Percentiles rank a stretch among this genome's conserved stretches.
Conservation (phyloP, 1,140 invertebrate genomes). For the Forficula auricularia region DNA sequence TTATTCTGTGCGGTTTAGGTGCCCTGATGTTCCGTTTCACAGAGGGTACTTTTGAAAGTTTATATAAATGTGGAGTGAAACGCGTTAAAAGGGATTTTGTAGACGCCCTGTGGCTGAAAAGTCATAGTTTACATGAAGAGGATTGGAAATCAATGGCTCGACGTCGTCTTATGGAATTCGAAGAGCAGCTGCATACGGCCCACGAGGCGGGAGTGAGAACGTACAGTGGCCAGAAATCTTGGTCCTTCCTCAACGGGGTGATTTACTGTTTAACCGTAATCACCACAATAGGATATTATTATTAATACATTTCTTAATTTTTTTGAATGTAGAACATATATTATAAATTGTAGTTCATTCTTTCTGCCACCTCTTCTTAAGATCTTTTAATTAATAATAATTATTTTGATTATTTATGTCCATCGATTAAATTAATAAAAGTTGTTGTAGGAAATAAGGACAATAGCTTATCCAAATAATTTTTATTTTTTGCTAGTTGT, state of each 20-base stretch:
- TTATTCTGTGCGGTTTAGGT: conserved; percentile 58
- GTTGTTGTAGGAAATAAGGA: too few species aligned
- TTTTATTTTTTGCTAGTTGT: too few species aligned
- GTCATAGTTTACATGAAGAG: conserved; percentile 62
- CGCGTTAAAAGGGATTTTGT: conserved; percentile 70
- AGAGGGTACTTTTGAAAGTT: conserved; percentile 63
- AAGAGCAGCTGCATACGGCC: conserved; percentile 65
- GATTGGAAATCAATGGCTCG: conserved; percentile 74
- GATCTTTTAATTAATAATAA: too few species aligned
- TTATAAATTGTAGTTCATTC: too few species aligned
- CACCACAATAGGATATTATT: conserved; percentile 77
- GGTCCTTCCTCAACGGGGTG: conserved; percentile 84
- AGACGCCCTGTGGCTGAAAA: conserved; percentile 57
- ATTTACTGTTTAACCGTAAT: conserved; percentile 82
- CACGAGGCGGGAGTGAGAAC: conserved; percentile 61
- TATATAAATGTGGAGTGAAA: conserved; percentile 74
- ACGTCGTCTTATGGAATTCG: conserved; percentile 63
- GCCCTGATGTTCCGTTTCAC: conserved; percentile 58
- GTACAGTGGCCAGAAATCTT: conserved; percentile 66
- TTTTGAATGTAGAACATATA: too few species aligned
- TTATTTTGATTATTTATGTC: too few species aligned
- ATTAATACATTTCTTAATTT: conserved; percentile 8
- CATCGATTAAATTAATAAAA: too few species aligned
- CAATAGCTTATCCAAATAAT: too few species aligned
- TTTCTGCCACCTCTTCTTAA: too few species aligned